Percentiles rank a stretch among this genome's conserved stretches.
Evolutionary conservation across 2,888 invertebrate species (phyloP).

Genomic region (Carcina quercana): DNA sequence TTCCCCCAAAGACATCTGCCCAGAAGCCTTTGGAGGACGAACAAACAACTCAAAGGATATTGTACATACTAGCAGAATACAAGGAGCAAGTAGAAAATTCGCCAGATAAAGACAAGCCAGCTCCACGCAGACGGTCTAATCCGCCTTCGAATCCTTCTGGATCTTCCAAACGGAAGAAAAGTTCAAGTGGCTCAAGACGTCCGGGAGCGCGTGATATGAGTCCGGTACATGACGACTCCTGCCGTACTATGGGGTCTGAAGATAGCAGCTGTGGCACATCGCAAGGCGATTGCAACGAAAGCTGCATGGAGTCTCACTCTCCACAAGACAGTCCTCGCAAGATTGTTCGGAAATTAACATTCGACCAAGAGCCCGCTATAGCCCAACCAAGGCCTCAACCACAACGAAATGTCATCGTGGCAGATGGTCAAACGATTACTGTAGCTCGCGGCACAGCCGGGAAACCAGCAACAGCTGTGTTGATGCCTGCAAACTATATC

Average conservation of each 20-base stretch:
- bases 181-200: conserved; percentile 76
- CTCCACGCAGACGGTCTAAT: conserved; percentile 83
- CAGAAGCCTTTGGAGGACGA: conserved; percentile 88
- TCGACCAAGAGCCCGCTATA: conserved; percentile 61
- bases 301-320: conserved; percentile 67
- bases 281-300: conserved; percentile 64
- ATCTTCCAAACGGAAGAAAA: conserved; percentile 81
- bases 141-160: conserved; percentile 82
- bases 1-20: conserved; percentile 69
- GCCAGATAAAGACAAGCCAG: conserved; percentile 88
- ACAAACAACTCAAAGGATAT: conserved; percentile 85
- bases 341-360: conserved; percentile 57
- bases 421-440: conserved; percentile 78
- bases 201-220: conserved; percentile 71
- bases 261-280: conserved; percentile 84
- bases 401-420: conserved; percentile 75
- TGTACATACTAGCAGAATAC: conserved; percentile 86
- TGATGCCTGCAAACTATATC: conserved; percentile 83
- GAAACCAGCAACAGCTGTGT: conserved; percentile 77
- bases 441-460: conserved; percentile 76
- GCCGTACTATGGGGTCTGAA: conserved; percentile 82
- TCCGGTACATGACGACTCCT: conserved; percentile 78
- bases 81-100: conserved; percentile 87
- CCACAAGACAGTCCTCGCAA: conserved; percentile 73
- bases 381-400: conserved; percentile 42